Conservation (phyloP, 1,140 invertebrate genomes). For the Reticulitermes speratus region DNA sequence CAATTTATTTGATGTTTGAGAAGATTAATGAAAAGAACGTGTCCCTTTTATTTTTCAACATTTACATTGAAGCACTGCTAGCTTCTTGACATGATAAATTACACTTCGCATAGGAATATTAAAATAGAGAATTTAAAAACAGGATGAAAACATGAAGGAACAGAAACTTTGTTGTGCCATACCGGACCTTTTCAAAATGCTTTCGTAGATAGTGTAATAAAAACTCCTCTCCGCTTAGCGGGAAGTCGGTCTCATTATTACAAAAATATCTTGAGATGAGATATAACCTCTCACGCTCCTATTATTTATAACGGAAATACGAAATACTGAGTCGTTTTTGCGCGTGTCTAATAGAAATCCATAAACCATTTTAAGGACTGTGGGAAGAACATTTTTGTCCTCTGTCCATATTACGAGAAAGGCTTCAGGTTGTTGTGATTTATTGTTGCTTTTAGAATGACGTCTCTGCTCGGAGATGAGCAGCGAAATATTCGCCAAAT, state of each 20-base stretch:
- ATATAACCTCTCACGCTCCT: neutral
- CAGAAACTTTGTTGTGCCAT: too few species aligned
- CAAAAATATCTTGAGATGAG: neutral
- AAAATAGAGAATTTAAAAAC: too few species aligned
- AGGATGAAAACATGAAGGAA: too few species aligned
- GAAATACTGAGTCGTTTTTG: neutral
- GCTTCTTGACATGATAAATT: too few species aligned
- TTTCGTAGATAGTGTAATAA: too few species aligned
- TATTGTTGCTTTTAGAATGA: neutral
- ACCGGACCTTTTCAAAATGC: too few species aligned
- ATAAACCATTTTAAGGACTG: neutral
- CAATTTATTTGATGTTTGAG: too few species aligned
- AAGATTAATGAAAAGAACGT: too few species aligned
- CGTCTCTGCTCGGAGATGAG: neutral
- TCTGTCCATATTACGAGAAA: neutral
- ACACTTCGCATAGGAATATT: too few species aligned
- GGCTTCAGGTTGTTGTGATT: neutral
- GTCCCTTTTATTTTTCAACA: too few species aligned
- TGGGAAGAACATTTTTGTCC: neutral
- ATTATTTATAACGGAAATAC: neutral
- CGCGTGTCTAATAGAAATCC: neutral
- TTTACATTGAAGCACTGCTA: too few species aligned
- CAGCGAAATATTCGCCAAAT: neutral
- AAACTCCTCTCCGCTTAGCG: too few species aligned
- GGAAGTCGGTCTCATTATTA: neutral